Percentiles rank a stretch among this genome's conserved stretches.
Evolutionary conservation across 1,140 invertebrate species (phyloP).

Genomic region (Amyelois transitella): DNA sequence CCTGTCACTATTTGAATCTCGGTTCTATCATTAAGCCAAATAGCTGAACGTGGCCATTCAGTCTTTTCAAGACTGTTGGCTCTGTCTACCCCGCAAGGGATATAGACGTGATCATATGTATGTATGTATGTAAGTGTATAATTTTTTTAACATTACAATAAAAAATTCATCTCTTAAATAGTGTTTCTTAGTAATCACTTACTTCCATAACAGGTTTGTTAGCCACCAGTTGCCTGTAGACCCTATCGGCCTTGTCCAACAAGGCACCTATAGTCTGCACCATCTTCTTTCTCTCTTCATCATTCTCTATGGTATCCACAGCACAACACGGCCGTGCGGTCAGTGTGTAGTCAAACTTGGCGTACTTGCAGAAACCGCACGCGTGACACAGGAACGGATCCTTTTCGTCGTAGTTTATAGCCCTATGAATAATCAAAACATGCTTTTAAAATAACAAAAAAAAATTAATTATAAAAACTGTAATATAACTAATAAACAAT

Average conservation of each 20-base stretch:
- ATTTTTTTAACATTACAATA: too few species aligned
- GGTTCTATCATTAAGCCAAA: too few species aligned
- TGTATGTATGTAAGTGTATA: too few species aligned
- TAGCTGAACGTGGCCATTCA: too few species aligned
- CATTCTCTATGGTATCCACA: conserved; percentile 97
- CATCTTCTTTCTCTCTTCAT: conserved; percentile 97
- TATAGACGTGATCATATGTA: too few species aligned
- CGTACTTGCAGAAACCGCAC: conserved; percentile 99
- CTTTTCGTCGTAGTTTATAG: conserved; percentile 99
- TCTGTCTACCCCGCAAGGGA: too few species aligned
- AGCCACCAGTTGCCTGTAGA: conserved; percentile 91
- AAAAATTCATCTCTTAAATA: background rate
- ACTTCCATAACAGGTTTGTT: conserved; percentile 93
- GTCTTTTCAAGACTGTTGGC: too few species aligned
- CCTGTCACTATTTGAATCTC: too few species aligned
- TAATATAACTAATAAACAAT: too few species aligned
- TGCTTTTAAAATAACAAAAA: too few species aligned
- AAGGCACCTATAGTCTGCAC: conserved; percentile 91
- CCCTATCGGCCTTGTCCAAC: conserved; percentile 94
- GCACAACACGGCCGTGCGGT: conserved; percentile 93
- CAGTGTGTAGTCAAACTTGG: conserved; percentile 98
- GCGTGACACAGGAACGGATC: conserved; percentile 99
- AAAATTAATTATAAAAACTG: too few species aligned
- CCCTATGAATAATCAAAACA: conserved; percentile 73
- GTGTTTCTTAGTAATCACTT: background rate